phyloP scores from a whole-genome alignment of 2,113 vertebrate species.

The Noctilio leporinus region DNA sequence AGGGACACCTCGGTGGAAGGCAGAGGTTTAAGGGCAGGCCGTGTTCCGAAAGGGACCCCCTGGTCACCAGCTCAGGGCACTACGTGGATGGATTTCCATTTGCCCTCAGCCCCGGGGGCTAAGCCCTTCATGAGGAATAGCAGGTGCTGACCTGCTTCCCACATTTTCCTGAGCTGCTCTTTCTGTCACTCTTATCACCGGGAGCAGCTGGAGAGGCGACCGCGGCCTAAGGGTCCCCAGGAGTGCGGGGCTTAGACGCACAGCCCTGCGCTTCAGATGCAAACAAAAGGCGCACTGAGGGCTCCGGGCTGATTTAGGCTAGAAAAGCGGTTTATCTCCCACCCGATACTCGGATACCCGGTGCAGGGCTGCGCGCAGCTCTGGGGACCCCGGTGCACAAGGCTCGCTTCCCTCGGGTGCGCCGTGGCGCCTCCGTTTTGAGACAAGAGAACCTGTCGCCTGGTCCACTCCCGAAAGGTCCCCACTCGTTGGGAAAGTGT shows the following conservation, averaged over 20 bases:
- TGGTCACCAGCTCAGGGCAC: rapidly evolving
- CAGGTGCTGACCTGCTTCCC: constrained; percentile 78
- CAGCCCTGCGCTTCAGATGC: neutral
- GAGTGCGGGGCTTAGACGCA: neutral
- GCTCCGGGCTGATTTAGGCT: neutral
- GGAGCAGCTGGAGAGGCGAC: neutral
- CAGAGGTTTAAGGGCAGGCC: neutral
- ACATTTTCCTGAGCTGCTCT: constrained; percentile 70
- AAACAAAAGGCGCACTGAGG: neutral
- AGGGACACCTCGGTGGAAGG: neutral
- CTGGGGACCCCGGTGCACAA: no score
- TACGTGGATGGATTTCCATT: constrained; percentile 56
- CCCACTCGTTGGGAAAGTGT: no score
- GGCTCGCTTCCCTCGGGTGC: no score
- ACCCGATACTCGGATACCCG: neutral
- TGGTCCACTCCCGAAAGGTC: no score
- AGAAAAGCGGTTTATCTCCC: neutral
- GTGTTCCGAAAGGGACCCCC: neutral
- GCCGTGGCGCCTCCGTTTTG: neutral
- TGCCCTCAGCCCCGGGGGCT: constrained; percentile 68
- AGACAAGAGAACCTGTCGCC: no score
- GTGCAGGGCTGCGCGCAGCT: neutral
- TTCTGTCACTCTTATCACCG: constrained; percentile 58
- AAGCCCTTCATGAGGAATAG: constrained; percentile 79
- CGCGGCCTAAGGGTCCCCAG: neutral